Evolutionary conservation across 2,797 vertebrate genomes (phyloP).

Genomic region (Pseudotriccus pelzelni): DNA sequence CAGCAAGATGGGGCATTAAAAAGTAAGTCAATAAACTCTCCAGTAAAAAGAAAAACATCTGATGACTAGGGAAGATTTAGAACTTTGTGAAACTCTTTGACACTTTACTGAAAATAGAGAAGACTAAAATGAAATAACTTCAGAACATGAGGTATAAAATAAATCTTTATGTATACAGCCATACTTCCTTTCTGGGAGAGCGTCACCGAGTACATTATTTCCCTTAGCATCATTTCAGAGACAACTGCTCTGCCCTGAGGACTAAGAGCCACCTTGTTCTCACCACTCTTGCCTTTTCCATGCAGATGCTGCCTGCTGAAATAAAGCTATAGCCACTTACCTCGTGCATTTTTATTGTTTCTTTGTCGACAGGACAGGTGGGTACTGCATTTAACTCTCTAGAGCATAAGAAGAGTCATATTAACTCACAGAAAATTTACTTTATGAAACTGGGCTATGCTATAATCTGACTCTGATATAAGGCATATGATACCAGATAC

Average conservation of each 20-base stretch:
- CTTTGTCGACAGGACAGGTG: conserved; percentile 83
- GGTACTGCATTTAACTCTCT: conserved; percentile 77
- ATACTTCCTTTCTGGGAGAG: neutral
- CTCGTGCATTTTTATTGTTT: conserved; percentile 83
- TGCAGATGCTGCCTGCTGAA: neutral
- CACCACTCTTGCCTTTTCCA: neutral
- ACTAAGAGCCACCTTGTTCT: neutral
- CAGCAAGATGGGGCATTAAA: neutral
- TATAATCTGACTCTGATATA: neutral
- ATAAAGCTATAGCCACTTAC: conserved; percentile 69
- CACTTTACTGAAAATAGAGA: neutral
- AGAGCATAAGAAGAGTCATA: conserved; percentile 24
- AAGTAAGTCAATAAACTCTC: neutral
- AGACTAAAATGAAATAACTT: neutral
- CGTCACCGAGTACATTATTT: neutral
- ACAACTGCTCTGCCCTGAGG: neutral
- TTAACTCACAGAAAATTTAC: conserved; percentile 1
- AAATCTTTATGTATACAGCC: neutral
- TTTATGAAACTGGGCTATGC: neutral
- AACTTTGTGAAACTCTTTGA: neutral
- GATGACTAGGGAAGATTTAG: neutral
- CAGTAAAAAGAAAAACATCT: neutral
- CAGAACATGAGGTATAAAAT: neutral
- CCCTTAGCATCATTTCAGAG: neutral
- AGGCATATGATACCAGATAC: neutral